A percentile compares a stretch with the other conserved stretches of the same genome.
phyloP scores from a whole-genome alignment of 2,113 vertebrate species.

The Urocitellus parryii region DNA sequence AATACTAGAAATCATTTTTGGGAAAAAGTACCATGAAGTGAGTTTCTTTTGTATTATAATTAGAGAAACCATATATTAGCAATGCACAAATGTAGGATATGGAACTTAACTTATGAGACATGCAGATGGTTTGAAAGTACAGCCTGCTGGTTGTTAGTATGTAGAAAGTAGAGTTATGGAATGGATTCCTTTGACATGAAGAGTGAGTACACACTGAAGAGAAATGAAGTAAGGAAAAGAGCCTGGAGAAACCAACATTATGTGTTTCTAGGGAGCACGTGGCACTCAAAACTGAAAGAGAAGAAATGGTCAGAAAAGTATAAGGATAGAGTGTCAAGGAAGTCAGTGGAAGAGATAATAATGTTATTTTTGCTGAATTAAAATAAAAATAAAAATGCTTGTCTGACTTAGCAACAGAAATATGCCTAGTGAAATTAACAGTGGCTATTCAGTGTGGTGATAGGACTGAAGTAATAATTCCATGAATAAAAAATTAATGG shows the following conservation, averaged over 20 bases:
- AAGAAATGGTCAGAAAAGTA: background rate
- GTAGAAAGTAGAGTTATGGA: background rate
- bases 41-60: background rate
- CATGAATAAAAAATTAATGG: background rate
- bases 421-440: background rate
- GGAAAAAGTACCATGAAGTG: background rate
- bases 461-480: background rate
- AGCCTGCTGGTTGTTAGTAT: background rate
- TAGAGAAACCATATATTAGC: background rate
- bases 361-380: background rate
- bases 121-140: background rate
- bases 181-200: background rate
- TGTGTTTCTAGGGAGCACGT: background rate
- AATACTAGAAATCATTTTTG: background rate
- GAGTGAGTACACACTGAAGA: background rate
- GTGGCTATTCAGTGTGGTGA: background rate
- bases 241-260: background rate
- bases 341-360: background rate
- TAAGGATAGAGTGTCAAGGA: background rate
- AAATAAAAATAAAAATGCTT: background rate
- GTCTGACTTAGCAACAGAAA: background rate
- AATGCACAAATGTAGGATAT: background rate
- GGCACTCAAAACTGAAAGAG: background rate
- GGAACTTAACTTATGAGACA: background rate
- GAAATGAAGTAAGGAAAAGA: background rate